phyloP scores from a whole-genome alignment of 2,113 vertebrate genomes.

The Cinclus cinclus region DNA sequence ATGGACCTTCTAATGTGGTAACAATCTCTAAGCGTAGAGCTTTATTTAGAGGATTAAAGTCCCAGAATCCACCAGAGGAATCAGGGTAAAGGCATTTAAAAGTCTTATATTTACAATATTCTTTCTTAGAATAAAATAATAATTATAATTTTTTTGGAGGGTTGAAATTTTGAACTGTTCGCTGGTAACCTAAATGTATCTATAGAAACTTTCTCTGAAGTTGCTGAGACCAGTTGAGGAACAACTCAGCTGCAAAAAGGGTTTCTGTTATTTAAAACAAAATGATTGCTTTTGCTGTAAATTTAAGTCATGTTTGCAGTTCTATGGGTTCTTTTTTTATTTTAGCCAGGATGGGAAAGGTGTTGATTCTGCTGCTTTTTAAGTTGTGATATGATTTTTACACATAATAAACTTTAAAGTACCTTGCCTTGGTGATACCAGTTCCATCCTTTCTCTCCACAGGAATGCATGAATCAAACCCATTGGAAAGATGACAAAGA shows the following conservation, averaged over 20 bases:
- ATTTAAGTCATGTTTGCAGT: not conserved
- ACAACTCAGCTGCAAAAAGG: not conserved
- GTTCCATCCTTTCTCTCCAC: not conserved
- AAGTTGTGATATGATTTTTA: not conserved
- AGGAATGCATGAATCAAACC: not conserved
- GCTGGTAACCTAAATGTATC: not conserved
- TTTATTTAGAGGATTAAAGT: not conserved
- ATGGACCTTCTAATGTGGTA: not conserved
- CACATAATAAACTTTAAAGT: not conserved
- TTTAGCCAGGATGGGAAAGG: not conserved
- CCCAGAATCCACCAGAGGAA: not conserved
- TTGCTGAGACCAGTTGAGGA: not conserved
- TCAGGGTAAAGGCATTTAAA: not conserved
- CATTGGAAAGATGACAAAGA: not conserved
- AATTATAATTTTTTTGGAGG: not conserved
- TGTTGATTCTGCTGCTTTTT: not conserved
- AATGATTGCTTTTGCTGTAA: not conserved
- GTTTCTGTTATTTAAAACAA: not conserved
- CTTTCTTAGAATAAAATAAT: not conserved
- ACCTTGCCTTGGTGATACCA: not conserved
- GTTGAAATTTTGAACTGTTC: not conserved
- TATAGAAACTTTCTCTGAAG: not conserved
- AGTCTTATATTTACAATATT: not conserved
- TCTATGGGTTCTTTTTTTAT: not conserved
- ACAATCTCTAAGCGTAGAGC: not conserved